A percentile compares a stretch with the other conserved stretches of the same genome.
These are phyloP conservation scores for Chaenocephalus aceratus DNA, from an alignment of 2,113 vertebrate genomes.

Conservation along the genomic window DNA sequence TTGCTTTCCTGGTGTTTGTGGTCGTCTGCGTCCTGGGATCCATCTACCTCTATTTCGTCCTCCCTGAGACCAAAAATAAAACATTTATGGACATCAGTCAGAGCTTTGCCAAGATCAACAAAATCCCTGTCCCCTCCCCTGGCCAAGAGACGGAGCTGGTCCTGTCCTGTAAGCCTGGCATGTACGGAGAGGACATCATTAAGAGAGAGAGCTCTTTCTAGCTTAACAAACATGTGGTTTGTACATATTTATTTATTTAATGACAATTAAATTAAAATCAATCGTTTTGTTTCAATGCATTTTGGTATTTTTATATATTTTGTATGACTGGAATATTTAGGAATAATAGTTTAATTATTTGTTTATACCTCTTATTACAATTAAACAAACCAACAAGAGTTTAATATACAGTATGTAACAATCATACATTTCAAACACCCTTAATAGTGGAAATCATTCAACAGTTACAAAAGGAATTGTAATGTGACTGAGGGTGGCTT, in stretches of 20 bases:
- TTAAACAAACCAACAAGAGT: neutral
- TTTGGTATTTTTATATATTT: constrained; percentile 30
- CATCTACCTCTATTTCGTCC: constrained; percentile 86
- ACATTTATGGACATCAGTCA: constrained; percentile 92
- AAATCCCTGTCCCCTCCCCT: constrained; percentile 62
- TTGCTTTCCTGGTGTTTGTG: constrained; percentile 93
- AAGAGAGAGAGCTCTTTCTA: constrained; percentile 79
- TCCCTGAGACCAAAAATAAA: constrained; percentile 97
- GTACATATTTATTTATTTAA: constrained; percentile 63
- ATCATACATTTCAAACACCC: neutral
- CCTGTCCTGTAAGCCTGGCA: constrained; percentile 54
- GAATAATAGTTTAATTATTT: constrained; percentile 14
- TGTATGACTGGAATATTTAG: constrained; percentile 10
- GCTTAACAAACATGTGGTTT: constrained; percentile 35
- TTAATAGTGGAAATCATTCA: neutral
- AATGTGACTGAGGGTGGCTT: neutral
- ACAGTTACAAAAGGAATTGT: neutral
- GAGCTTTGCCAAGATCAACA: constrained; percentile 91
- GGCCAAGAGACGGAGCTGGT: constrained; percentile 81
- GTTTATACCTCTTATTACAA: constrained; percentile 10
- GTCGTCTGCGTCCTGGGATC: constrained; percentile 85
- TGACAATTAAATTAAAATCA: neutral
- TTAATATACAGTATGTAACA: neutral
- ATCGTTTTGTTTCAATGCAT: constrained; percentile 11
- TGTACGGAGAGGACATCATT: constrained; percentile 49